Evolutionary conservation across 2,888 invertebrate genomes (phyloP).

Genomic region (Belgica antarctica): DNA sequence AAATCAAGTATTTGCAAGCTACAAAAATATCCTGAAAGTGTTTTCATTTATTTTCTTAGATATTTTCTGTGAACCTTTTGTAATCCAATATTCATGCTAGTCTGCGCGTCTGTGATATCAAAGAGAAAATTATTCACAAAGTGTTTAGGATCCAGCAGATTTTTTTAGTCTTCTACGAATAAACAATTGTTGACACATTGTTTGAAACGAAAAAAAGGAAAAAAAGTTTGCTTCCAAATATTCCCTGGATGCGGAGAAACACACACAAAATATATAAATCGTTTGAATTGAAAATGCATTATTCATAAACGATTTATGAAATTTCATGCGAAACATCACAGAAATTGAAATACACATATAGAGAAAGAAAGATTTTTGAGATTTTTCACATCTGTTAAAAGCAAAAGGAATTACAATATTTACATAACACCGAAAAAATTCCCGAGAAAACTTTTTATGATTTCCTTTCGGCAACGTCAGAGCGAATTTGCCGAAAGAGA

Average conservation of each 20-base stretch:
- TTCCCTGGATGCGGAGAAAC: neutral
- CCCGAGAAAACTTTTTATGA: slow-evolving; percentile 29
- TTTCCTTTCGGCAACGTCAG: slow-evolving; percentile 20
- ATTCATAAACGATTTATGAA: neutral
- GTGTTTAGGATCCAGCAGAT: too few species aligned
- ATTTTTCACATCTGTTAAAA: slow-evolving; percentile 24
- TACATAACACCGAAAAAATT: slow-evolving; percentile 40
- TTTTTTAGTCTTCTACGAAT: too few species aligned
- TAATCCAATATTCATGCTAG: too few species aligned
- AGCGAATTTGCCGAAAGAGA: neutral
- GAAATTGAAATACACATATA: neutral
- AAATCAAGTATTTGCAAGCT: too few species aligned
- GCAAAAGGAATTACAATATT: slow-evolving; percentile 38
- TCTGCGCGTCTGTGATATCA: too few species aligned
- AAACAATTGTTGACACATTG: too few species aligned
- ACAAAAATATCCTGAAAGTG: too few species aligned
- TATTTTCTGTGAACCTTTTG: too few species aligned
- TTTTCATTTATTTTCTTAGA: too few species aligned
- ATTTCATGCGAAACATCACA: neutral
- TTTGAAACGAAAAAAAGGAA: too few species aligned
- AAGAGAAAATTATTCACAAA: too few species aligned
- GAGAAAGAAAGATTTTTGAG: slow-evolving; percentile 2
- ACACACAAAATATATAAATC: neutral
- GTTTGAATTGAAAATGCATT: slow-evolving; percentile 6
- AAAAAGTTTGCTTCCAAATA: too few species aligned